These are phyloP conservation scores for Pachyuromys duprasi DNA, from an alignment of 2,797 vertebrate genomes.

Conservation along the genomic window DNA sequence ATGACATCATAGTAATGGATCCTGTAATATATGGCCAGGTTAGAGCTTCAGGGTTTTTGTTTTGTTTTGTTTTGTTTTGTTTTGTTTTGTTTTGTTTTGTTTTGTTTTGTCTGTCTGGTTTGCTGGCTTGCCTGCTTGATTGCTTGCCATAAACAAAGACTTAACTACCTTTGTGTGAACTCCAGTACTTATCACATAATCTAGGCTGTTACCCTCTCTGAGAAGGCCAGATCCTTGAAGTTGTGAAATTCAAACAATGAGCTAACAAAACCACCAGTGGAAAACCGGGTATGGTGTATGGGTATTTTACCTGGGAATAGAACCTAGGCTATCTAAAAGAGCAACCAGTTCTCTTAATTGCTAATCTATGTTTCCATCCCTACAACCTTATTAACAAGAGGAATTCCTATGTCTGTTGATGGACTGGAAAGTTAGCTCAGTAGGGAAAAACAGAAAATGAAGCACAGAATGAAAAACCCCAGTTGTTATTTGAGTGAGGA, in stretches of 20 bases:
- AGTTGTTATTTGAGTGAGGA: neutral
- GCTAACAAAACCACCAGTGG: neutral
- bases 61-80: neutral
- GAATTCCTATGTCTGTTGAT: neutral
- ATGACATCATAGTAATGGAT: neutral
- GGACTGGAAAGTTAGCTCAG: neutral
- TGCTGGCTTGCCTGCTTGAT: neutral
- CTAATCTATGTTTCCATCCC: neutral
- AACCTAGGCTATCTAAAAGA: neutral
- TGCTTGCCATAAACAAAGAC: neutral
- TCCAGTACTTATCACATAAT: neutral
- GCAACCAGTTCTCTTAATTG: neutral
- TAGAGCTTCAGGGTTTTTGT: neutral
- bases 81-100: neutral
- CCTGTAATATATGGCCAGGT: neutral
- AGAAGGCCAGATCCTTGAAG: constrained; percentile 6
- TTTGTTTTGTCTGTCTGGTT: neutral
- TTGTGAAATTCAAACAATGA: neutral
- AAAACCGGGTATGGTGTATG: neutral
- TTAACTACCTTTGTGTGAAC: neutral
- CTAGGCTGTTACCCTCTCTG: neutral
- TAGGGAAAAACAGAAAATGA: neutral
- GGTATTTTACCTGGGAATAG: neutral
- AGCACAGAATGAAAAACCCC: neutral
- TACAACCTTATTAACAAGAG: neutral